These are phyloP conservation scores for Nicator chloris DNA, from an alignment of 2,113 vertebrate species.

Conservation along the genomic window DNA sequence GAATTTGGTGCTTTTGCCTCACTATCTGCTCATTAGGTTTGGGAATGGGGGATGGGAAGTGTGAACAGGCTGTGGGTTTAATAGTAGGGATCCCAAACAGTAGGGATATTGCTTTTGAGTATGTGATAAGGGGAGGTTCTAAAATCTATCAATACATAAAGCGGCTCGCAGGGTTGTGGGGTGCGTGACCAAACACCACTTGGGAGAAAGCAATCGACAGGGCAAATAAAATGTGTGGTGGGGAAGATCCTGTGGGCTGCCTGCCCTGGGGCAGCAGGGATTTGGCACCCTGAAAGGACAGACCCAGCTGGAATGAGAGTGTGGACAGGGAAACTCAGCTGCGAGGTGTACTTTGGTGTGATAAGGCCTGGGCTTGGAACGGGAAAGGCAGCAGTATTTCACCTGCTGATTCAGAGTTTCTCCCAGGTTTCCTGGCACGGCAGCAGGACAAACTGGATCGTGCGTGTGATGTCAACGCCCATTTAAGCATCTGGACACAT, in stretches of 20 bases:
- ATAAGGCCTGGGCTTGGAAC: background rate
- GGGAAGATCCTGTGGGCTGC: background rate
- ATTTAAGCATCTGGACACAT: background rate
- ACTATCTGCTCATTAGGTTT: background rate
- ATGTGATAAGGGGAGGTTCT: background rate
- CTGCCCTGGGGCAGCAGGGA: background rate
- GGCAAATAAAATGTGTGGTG: background rate
- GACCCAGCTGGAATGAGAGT: background rate
- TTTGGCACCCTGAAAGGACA: background rate
- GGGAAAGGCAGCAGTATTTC: background rate
- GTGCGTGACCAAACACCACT: rapidly evolving
- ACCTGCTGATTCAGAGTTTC: background rate
- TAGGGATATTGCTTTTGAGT: background rate
- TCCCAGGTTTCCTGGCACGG: background rate
- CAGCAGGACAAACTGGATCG: background rate
- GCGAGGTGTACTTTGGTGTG: background rate
- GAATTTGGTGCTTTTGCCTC: background rate
- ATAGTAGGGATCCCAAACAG: too few species aligned
- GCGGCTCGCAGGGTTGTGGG: background rate
- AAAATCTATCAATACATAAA: background rate
- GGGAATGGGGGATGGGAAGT: background rate
- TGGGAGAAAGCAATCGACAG: background rate
- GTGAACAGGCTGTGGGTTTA: rapidly evolving
- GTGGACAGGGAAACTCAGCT: background rate
- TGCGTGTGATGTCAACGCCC: background rate